Conservation (phyloP, 2,888 invertebrate genomes). For the Drosophila neoperkinsi region DNA sequence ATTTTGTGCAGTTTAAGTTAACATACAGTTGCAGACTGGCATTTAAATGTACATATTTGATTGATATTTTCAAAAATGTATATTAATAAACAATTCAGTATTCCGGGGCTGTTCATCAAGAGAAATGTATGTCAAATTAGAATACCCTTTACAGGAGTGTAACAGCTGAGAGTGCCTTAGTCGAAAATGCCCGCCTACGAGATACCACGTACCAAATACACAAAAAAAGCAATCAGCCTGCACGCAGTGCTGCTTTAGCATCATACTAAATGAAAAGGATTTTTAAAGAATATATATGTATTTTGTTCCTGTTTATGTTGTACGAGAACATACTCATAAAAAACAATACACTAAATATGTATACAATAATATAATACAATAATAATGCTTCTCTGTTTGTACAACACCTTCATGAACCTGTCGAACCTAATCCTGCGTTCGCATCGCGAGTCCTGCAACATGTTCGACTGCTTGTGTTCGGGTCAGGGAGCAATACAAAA, state of each 20-base stretch:
- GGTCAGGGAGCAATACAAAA: not conserved
- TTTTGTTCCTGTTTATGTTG: not conserved
- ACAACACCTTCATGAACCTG: not conserved
- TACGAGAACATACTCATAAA: not conserved
- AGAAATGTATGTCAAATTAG: not conserved
- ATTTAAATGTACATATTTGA: not conserved
- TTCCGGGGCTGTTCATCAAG: not conserved
- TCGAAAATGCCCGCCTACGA: not conserved
- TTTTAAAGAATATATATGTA: not conserved
- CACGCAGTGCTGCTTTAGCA: not conserved
- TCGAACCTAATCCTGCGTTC: not conserved
- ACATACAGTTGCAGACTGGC: not conserved
- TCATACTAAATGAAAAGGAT: accelerated
- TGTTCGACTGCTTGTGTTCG: not conserved
- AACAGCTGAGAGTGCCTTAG: not conserved
- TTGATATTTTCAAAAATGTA: not conserved
- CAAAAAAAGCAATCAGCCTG: too few relatives aligned
- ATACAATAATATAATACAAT: not conserved
- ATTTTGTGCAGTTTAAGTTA: not conserved
- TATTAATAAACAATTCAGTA: not conserved
- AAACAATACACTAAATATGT: not conserved
- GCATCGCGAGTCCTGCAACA: not conserved
- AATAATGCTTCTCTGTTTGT: too few relatives aligned
- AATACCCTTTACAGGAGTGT: not conserved
- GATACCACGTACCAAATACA: not conserved